These are phyloP conservation scores for Pseudomyrmex gracilis DNA, from an alignment of 1,140 invertebrate genomes.

Conservation along the genomic window DNA sequence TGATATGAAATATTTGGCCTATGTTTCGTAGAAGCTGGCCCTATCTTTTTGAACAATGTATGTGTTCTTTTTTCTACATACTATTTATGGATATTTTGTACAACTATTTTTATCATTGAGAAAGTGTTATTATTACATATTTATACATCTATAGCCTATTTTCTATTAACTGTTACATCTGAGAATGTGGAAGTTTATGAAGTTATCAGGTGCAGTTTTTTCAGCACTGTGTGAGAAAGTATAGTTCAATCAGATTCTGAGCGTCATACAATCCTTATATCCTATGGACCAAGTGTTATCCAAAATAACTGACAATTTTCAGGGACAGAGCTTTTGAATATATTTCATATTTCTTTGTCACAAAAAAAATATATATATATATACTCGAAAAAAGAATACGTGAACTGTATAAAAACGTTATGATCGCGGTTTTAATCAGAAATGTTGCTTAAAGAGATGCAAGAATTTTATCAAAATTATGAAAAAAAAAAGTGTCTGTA, in stretches of 20 bases:
- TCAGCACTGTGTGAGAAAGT: constrained; percentile 51
- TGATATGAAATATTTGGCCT: constrained; percentile 17
- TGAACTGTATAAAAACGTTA: background rate
- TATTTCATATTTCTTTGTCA: constrained; percentile 46
- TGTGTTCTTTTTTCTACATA: constrained; percentile 40
- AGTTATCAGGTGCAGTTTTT: constrained; percentile 19
- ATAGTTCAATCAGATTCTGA: constrained; percentile 43
- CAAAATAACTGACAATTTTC: constrained; percentile 35
- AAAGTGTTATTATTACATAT: constrained; percentile 37
- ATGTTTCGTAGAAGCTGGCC: background rate
- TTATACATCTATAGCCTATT: constrained; percentile 22
- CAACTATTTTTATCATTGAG: background rate
- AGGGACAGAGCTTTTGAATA: constrained; percentile 49
- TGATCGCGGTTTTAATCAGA: constrained; percentile 1
- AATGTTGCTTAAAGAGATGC: background rate
- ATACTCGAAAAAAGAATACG: constrained; percentile 4
- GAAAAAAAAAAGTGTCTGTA: too few species aligned
- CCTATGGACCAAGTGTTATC: constrained; percentile 53
- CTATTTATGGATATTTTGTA: background rate
- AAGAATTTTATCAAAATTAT: too few species aligned
- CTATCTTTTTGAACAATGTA: constrained; percentile 20
- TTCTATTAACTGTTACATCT: constrained; percentile 25
- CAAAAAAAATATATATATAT: too few species aligned
- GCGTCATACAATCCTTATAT: constrained; percentile 47
- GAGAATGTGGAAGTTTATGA: constrained; percentile 37